phyloP scores from a whole-genome alignment of 2,888 invertebrate species.

The Abrostola tripartita region DNA sequence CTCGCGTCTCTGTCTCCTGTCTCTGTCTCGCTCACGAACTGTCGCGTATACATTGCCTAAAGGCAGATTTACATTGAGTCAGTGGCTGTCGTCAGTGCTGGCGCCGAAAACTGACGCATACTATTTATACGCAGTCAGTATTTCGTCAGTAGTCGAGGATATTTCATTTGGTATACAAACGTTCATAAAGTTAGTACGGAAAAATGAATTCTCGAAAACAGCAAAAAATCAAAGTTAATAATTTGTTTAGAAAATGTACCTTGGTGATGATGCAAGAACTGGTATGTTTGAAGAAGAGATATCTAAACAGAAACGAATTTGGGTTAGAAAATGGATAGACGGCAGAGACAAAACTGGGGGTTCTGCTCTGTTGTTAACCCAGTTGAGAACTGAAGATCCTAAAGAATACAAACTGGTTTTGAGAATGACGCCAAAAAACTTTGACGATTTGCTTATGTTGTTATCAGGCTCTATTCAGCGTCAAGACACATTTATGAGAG shows the following conservation, averaged over 20 bases:
- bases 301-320: slow-evolving; percentile 42
- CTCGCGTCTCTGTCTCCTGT: slow-evolving; percentile 22
- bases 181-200: slow-evolving; percentile 11
- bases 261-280: not conserved
- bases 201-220: slow-evolving; percentile 12
- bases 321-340: slow-evolving; percentile 51
- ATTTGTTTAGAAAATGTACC: not conserved
- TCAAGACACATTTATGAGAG: slow-evolving; percentile 55
- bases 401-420: slow-evolving; percentile 43
- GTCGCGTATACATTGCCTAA: slow-evolving; percentile 3
- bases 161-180: slow-evolving; percentile 14
- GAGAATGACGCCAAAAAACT: slow-evolving; percentile 45
- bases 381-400: slow-evolving; percentile 51
- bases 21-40: slow-evolving; percentile 20
- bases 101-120: slow-evolving; percentile 10
- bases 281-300: not conserved
- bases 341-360: slow-evolving; percentile 52
- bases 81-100: slow-evolving; percentile 2
- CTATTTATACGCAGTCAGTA: slow-evolving; percentile 14
- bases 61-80: not conserved
- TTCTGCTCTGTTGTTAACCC: slow-evolving; percentile 48
- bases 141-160: slow-evolving; percentile 19
- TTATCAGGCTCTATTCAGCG: slow-evolving; percentile 51
- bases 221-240: not conserved
- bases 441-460: slow-evolving; percentile 48